Base-by-base conservation (phyloP, 2,888 invertebrate genomes). In the Thysanoteuthis rhombus region DNA sequence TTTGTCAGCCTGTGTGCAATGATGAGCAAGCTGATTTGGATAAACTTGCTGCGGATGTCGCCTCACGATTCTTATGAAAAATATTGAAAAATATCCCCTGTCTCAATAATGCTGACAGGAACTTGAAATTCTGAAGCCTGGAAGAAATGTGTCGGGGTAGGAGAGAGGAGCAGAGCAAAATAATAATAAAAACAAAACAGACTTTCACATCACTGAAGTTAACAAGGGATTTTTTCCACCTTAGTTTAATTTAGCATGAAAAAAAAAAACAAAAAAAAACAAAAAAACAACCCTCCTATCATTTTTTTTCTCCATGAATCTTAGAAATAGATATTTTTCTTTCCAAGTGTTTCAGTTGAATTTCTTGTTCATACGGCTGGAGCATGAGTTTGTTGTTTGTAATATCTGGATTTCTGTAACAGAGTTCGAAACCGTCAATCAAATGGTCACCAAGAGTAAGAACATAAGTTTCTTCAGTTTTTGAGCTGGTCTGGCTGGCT, bases 391-490 rank as follows among this genome's bases (percentile, higher is more conserved):
- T 75, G 52, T 52, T n/a, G 75, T 75, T n/a, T 75, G 1, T 75
- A 12, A 75, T n/a, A 36, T 58, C 58, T 32, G n/a, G n/a, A 75
- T 75, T 75, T 75, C n/a, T n/a, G 22, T 36, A 75, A 75, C 10
- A n/a, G 4, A 16, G 12, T 75, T 75, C 36, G 75, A n/a, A 75
- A n/a, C n/a, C 32, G 32, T 58, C 45, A 45, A 16, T 28, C 32
- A 58, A 25, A 0, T 3, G 28, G 28, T 58, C 32, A 8, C 10
- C 32, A 58, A 6, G 8, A 2, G 58, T 58, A 25, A 1, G 28
- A 10, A 25, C 0, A 25, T 5, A 6, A 1, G 12, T 1, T 58
- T n/a, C n/a, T n/a, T n/a, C n/a, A n/a, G n/a, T n/a, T n/a, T n/a
- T n/a, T n/a, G n/a, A n/a, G n/a, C n/a, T 4, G 3, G 58, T 28